These are phyloP conservation scores for Suncus etruscus DNA, from an alignment of 2,113 vertebrate species.

Conservation along the genomic window DNA sequence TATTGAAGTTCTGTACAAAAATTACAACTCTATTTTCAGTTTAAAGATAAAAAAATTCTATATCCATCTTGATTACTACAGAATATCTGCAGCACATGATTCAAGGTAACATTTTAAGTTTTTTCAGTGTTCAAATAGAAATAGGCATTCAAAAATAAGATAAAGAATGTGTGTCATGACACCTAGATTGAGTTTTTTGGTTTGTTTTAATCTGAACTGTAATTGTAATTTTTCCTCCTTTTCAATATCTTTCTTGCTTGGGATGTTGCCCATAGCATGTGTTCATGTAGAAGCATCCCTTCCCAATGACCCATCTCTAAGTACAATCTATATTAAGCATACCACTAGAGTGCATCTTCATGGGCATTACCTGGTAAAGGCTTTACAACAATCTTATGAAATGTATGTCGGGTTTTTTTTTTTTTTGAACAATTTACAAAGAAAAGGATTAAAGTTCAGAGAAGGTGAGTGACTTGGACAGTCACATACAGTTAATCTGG, in stretches of 20 bases:
- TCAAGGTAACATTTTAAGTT: neutral
- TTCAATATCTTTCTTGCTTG: neutral
- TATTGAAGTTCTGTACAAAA: neutral
- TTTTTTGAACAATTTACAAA: neutral
- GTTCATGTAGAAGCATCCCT: neutral
- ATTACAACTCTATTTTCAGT: neutral
- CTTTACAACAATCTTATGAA: neutral
- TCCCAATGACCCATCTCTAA: neutral
- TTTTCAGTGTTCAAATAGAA: neutral
- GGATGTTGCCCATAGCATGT: too few species aligned
- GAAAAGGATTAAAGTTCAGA: neutral
- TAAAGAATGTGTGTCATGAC: too few species aligned
- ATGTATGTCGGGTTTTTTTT: neutral
- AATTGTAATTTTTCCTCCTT: neutral
- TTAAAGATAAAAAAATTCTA: neutral
- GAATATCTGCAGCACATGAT: neutral
- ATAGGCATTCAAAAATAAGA: too few species aligned
- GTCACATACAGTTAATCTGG: neutral
- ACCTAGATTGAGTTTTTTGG: neutral
- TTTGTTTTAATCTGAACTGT: neutral
- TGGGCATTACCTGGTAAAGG: neutral
- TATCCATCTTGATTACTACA: neutral
- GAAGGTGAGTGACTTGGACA: neutral
- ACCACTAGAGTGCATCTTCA: neutral
- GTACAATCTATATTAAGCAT: neutral